Percentiles rank a stretch among this genome's conserved stretches.
Conservation (phyloP, 1,140 invertebrate species). For the Drosophila setifemur region DNA sequence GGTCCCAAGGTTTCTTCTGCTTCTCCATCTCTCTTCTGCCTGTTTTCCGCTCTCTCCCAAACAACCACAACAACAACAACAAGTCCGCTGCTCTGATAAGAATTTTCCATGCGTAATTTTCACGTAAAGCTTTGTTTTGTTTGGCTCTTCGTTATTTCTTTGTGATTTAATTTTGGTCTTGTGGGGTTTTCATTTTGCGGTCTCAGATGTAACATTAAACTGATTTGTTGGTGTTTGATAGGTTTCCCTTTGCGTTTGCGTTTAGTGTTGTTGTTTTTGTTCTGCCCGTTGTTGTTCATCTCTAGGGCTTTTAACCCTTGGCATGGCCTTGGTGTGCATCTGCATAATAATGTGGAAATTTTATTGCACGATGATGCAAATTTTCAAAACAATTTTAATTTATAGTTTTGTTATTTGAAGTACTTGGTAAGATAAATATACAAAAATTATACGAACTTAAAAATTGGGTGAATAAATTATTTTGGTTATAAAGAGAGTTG, state of each 20-base stretch:
- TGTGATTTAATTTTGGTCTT: not conserved
- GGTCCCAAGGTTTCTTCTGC: constrained; percentile 34
- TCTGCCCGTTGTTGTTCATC: constrained; percentile 2
- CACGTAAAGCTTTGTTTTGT: constrained; percentile 31
- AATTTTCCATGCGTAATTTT: constrained; percentile 49
- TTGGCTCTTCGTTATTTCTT: constrained; percentile 1
- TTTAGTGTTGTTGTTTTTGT: not conserved
- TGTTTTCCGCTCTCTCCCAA: constrained; percentile 6
- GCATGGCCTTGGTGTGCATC: not conserved
- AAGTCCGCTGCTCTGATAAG: constrained; percentile 55
- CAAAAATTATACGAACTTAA: too few relatives aligned
- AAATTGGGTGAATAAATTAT: too few relatives aligned
- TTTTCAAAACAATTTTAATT: too few relatives aligned
- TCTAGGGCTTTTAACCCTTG: constrained; percentile 13
- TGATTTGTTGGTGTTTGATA: constrained; percentile 21
- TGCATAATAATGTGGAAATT: not conserved
- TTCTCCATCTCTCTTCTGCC: constrained; percentile 2
- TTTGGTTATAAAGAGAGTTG: too few relatives aligned
- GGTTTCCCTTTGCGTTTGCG: not conserved
- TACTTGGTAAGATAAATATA: too few relatives aligned
- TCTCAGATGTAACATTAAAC: constrained; percentile 47
- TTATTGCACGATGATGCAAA: too few relatives aligned
- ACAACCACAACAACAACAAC: constrained; percentile 21
- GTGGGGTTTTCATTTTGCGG: not conserved
- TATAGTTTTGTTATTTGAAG: too few relatives aligned